Percentiles rank a stretch among this genome's conserved stretches.
Conservation (phyloP, 1,140 invertebrate species). For the Hyles vespertilio region DNA sequence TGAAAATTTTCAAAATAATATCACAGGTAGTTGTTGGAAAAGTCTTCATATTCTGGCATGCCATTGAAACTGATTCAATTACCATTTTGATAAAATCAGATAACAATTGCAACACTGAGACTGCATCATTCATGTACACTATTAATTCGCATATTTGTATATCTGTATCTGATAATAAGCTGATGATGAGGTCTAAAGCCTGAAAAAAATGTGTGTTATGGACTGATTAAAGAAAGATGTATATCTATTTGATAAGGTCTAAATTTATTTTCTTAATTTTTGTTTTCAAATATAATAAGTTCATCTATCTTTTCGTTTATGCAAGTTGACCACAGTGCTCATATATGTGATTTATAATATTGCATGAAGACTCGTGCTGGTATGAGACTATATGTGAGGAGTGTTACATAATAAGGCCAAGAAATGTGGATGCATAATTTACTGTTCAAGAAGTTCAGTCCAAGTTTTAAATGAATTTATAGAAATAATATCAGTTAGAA, state of each 20-base stretch:
- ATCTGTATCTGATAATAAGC: conserved; percentile 26
- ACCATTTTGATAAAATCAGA: conserved; percentile 40
- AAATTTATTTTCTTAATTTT: background rate
- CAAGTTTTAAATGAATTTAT: too few species aligned
- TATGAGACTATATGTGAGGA: too few species aligned
- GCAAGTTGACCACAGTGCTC: too few species aligned
- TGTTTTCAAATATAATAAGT: too few species aligned
- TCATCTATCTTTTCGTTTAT: too few species aligned
- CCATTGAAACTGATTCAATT: conserved; percentile 35
- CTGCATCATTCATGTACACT: conserved; percentile 39
- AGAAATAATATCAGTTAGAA: too few species aligned
- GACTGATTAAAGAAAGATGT: background rate
- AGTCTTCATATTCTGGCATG: conserved; percentile 37
- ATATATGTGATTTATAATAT: too few species aligned
- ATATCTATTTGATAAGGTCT: too few species aligned
- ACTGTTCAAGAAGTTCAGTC: too few species aligned
- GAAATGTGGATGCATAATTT: too few species aligned
- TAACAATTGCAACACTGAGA: conserved; percentile 39
- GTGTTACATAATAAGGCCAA: too few species aligned
- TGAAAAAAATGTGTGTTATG: conserved; percentile 22
- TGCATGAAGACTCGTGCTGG: too few species aligned
- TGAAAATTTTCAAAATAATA: conserved; percentile 52
- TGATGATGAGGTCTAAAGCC: conserved; percentile 36
- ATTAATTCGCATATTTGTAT: conserved; percentile 21
- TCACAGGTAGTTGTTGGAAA: conserved; percentile 42